These are phyloP conservation scores for Portevinia maculata DNA, from an alignment of 2,888 invertebrate species.

Conservation along the genomic window DNA sequence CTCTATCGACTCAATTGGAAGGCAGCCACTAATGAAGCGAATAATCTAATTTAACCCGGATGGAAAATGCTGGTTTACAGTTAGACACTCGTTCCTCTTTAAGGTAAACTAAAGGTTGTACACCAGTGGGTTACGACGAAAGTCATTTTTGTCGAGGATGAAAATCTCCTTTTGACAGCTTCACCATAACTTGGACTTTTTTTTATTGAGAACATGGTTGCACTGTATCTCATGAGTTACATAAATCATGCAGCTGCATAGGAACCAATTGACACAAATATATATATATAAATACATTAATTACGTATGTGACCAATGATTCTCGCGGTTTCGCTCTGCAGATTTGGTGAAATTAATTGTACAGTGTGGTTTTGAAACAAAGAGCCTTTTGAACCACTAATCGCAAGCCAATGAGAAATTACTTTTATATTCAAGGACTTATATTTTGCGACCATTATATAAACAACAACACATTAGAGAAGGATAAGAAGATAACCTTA, in stretches of 20 bases:
- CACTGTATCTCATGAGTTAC: constrained; percentile 30
- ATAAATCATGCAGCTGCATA: constrained; percentile 42
- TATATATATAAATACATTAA: not conserved
- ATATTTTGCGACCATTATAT: constrained; percentile 3
- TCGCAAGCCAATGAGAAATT: constrained; percentile 38
- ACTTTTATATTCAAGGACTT: constrained; percentile 13
- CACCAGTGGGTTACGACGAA: constrained; percentile 37
- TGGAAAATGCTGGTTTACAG: constrained; percentile 52
- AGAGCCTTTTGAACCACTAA: constrained; percentile 26
- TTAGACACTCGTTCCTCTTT: constrained; percentile 14
- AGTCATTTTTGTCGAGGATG: constrained; percentile 51
- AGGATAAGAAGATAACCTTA: constrained; percentile 5
- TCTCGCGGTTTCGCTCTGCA: no score
- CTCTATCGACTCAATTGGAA: constrained; percentile 17
- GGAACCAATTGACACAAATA: constrained; percentile 47
- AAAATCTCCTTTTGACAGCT: constrained; percentile 41
- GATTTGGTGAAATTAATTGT: constrained; percentile 44
- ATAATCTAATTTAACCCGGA: constrained; percentile 63
- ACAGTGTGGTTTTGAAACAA: constrained; percentile 8
- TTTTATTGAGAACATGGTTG: constrained; percentile 58
- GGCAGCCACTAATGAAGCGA: constrained; percentile 47
- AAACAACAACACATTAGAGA: constrained; percentile 37
- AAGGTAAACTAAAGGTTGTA: constrained; percentile 42
- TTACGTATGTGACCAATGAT: not conserved
- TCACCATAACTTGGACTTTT: not conserved